phyloP scores from a whole-genome alignment of 2,797 vertebrate genomes.

The Perodicticus potto region DNA sequence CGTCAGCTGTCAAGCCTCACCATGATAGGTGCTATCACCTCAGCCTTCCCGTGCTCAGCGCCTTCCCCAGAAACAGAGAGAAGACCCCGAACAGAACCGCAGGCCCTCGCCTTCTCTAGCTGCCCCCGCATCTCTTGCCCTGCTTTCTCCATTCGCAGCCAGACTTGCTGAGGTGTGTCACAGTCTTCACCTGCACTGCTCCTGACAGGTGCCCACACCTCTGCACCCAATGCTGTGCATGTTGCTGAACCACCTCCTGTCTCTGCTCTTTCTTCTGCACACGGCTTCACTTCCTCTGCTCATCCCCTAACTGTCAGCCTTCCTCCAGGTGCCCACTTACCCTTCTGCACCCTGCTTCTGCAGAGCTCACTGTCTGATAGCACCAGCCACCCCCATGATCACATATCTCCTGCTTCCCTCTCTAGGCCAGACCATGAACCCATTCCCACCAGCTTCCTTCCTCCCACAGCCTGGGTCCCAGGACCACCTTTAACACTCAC shows the following conservation, averaged over 20 bases:
- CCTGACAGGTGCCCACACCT: too few relatives aligned
- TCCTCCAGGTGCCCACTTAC: not conserved
- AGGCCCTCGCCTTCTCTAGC: not conserved
- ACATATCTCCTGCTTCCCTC: not conserved
- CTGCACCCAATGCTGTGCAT: accelerated
- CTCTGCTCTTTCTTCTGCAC: not conserved
- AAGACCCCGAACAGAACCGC: too few relatives aligned
- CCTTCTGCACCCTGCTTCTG: not conserved
- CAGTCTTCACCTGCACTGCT: accelerated
- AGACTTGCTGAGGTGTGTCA: not conserved
- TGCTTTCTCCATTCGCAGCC: not conserved
- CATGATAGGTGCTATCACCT: too few relatives aligned
- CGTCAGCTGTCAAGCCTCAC: not conserved
- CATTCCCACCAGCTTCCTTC: not conserved
- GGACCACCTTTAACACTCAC: accelerated
- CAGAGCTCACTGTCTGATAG: not conserved
- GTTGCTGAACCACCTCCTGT: not conserved
- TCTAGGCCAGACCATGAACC: not conserved
- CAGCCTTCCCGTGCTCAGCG: not conserved
- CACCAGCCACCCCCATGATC: not conserved
- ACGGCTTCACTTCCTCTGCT: not conserved
- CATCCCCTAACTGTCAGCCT: not conserved
- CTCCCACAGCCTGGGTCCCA: not conserved
- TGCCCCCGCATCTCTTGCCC: not conserved
- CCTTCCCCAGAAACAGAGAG: not conserved